Evolutionary conservation across 2,113 vertebrate species (phyloP), one percentile per base, ranked within the genome.

Genomic region (Vulpes ferrilata): DNA sequence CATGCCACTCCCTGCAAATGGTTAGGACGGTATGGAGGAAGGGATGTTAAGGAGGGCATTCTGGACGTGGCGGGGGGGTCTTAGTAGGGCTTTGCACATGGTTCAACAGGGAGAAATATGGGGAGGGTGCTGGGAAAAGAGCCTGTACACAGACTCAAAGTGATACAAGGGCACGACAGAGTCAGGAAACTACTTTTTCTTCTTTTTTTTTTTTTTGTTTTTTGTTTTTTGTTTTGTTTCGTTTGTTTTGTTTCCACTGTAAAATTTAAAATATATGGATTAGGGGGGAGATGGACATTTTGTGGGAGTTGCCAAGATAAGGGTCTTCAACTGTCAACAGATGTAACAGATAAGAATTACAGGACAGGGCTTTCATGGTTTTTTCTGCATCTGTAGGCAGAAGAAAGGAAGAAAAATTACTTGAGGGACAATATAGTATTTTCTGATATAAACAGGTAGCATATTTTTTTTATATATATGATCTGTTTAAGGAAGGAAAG

Each of bases 31-130:
- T 51, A 13, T 11, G 5, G 30, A 13, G 8, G 5, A n/a, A 43
- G 7, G 8, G 55, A 35, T 5, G 7, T 25, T 22, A 27, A 65
- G 30, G 64, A 60, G 76, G 9, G 1, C 15, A 48, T 53, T 93
- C 38, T 11, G 0, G 8, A 32, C 48, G 8, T n/a, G 20, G 11
- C 10, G 30, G 20, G 11, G 12, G 30, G 0, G 3, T 48, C 43
- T 35, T n/a, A 64, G 59, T 4, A n/a, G 27, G 20, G 15, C 12
- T 53, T 51, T 82, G 55, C 7, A 25, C 0, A 0, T 19, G 59
- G 19, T 20, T 65, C 62, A 73, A 22, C 43, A 74, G 55, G 55
- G 55, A 38, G 84, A 64, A 59, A 32, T 5, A 55, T 6, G 12
- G 12, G 12, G 51, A n/a, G n/a, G 1, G 0, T 6, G 2, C 17